Evolutionary conservation across 2,888 invertebrate genomes (phyloP), one percentile per base, ranked within the genome.

Genomic region (Amiota minor): DNA sequence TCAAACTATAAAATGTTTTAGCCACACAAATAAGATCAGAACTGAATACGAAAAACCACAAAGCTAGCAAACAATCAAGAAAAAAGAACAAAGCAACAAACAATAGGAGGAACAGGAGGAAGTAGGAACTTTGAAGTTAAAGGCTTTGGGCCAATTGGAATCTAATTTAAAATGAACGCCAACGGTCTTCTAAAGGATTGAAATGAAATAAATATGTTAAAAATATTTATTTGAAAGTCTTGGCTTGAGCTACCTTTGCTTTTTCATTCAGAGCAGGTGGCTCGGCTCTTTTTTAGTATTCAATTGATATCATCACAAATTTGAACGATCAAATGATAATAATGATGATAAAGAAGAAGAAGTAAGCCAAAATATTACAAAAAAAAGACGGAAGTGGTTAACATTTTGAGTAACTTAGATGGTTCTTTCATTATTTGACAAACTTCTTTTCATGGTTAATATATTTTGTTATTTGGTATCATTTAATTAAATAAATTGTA

Each of bases 151-250:
- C 65, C 82, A 84, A 84, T 84, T 84, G 85, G 86, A 86, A 86
- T 84, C 86, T 84, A 84, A 84, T 84, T 84, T 84, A 82, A 86
- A 86, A 84, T 84, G 83, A 81, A 82, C 80, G 82, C 80, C 35
- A 35, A 35, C 35, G 35, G 35, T 8, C 6, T 35, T 8, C 82
- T 81, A 83, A 86, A 83, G 84, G 86, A 84, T 86, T 84, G 86
- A 84, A 79, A 0, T 6, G 35, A 35, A 35, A 35, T 35, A 35
- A 35, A 35, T 35, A 35, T 35, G 35, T 35, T 35, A 35, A 35
- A 35, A 35, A 35, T 35, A 35, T 35, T 35, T 35, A 35, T 35
- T 35, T 35, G 35, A 35, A 35, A 35, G 35, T 6, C 35, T 23
- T 23, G 35, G 35, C 35, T 35, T 18, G 18, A 59, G 56, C 20